Base-by-base conservation (phyloP, 2,888 invertebrate species). In the Thymelicus lineola region DNA sequence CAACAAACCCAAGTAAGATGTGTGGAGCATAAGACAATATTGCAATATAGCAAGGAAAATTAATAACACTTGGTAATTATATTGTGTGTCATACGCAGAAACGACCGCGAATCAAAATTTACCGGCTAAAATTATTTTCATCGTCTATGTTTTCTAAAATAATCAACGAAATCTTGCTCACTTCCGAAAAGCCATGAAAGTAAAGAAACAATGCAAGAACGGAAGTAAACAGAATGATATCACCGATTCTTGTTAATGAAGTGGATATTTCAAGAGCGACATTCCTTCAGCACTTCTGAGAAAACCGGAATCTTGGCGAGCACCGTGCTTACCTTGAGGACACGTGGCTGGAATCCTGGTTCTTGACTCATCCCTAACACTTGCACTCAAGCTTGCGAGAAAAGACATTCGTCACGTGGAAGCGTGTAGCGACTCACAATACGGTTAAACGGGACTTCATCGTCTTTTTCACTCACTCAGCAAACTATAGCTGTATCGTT, bases 231-330 rank as follows among this genome's bases (percentile, higher is more conserved):
- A 76, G 75, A 74, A 74, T 84, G 85, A 82, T 79, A 75, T 83
- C 82, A 82, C 75, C 76, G 70, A 73, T 76, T 75, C 74, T 71
- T 71, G 71, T 73, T 75, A 75, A 77, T 79, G 77, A 79, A 79
- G 68, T 75, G 76, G 71, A 70, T 81, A 82, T 82, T 81, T 81
- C 73, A 70, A 77, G 81, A 76, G 63, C 72, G 80, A 77, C 79
- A 84, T 85, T 78, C 78, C 78, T 74, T 72, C 71, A 67, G 60
- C 66, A 72, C 67, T 86, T 84, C 83, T 73, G 75, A 77, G 83
- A 82, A 84, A 83, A 82, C 86, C 83, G 84, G 83, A 84, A 83
- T 82, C 74, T 87, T 86, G 82, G 82, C 85, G 78, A 77, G 76
- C 71, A 67, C 58, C 71, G 70, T 71, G 72, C 66, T 73, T 72